Evolutionary conservation across 1,140 invertebrate species (phyloP).

Genomic region (Diorhabda carinulata): DNA sequence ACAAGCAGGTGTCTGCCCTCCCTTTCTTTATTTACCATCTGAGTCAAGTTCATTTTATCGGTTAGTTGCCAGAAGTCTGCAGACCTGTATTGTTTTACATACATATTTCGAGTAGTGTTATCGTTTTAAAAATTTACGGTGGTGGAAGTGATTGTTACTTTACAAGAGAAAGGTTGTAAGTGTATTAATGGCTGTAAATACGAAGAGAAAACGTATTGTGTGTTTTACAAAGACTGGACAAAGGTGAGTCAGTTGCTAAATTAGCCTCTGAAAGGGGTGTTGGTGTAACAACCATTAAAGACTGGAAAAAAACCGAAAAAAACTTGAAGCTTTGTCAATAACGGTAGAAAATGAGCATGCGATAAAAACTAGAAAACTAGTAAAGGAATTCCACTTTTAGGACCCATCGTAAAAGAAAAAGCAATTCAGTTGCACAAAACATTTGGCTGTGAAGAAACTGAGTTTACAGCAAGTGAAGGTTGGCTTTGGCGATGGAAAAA

Average conservation of each 20-base stretch:
- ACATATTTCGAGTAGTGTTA: too few relatives aligned
- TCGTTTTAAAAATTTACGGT: too few relatives aligned
- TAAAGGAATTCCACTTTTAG: constrained; percentile 6
- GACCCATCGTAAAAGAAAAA: constrained; percentile 12
- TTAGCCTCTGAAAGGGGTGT: background rate
- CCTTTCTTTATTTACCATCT: too few relatives aligned
- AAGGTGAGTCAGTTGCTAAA: background rate
- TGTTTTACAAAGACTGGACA: background rate
- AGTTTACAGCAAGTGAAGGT: constrained; percentile 16
- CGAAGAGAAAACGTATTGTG: background rate
- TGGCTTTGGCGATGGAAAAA: constrained; percentile 23
- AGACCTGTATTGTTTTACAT: too few relatives aligned
- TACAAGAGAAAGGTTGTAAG: too few relatives aligned
- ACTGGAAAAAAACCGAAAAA: too few relatives aligned
- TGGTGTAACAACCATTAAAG: background rate
- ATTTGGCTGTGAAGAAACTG: constrained; percentile 6
- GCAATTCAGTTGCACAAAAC: background rate
- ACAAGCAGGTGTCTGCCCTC: too few relatives aligned
- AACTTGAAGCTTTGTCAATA: background rate
- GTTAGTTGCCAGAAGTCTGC: too few relatives aligned
- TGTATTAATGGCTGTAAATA: too few relatives aligned
- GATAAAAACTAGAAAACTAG: background rate
- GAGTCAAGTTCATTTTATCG: too few relatives aligned
- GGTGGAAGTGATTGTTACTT: too few relatives aligned
- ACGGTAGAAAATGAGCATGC: background rate